These are phyloP conservation scores for Parauchenoglanis ngamensis DNA, from an alignment of 2,797 vertebrate genomes.

Conservation along the genomic window DNA sequence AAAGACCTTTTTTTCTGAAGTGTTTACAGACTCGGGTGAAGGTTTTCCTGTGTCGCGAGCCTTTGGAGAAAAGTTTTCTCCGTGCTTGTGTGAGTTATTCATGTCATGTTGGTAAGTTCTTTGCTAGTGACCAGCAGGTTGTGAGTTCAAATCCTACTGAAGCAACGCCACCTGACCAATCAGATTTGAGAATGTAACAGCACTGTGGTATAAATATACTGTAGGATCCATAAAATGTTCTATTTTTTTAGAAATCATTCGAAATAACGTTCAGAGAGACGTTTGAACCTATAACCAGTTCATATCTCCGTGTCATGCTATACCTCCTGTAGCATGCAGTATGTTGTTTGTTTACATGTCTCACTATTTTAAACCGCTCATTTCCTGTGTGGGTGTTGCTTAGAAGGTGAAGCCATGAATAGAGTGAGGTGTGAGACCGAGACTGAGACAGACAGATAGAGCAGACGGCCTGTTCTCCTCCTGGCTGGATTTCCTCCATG, in stretches of 20 bases:
- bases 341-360: constrained; percentile 9
- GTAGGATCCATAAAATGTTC: neutral
- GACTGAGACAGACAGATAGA: neutral
- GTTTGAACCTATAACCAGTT: neutral
- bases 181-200: no score
- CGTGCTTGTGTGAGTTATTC: neutral
- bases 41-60: neutral
- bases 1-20: neutral
- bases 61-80: neutral
- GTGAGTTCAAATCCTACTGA: neutral
- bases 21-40: neutral
- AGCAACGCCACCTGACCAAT: neutral
- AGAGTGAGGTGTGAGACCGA: constrained; percentile 6
- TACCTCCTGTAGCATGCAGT: neutral
- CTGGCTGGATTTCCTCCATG: constrained; percentile 5
- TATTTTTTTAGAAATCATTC: neutral
- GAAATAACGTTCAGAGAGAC: neutral
- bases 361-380: neutral
- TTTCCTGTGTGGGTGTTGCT: constrained; percentile 8
- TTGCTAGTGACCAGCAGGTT: neutral
- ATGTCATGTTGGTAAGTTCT: neutral
- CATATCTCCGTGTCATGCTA: neutral
- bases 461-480: constrained; percentile 7
- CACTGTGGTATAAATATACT: neutral
- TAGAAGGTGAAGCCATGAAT: neutral